phyloP scores from a whole-genome alignment of 2,888 invertebrate species.

The Nomada flava region DNA sequence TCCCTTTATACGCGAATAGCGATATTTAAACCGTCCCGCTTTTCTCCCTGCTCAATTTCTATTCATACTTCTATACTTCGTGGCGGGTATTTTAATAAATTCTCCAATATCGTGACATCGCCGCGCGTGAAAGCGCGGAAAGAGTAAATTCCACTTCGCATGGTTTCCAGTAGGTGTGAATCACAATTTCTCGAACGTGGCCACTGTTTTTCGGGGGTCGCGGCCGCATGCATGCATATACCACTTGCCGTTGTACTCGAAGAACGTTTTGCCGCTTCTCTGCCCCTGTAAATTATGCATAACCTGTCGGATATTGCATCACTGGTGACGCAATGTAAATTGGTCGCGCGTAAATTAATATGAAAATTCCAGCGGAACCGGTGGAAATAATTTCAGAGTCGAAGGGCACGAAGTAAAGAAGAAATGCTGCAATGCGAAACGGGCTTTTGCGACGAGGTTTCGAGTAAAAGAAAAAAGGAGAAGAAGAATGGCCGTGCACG shows the following conservation, averaged over 20 bases:
- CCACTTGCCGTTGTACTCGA: background rate
- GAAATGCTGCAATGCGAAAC: conserved; percentile 18
- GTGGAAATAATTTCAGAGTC: background rate
- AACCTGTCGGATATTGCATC: conserved; percentile 2
- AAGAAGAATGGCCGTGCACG: conserved; percentile 12
- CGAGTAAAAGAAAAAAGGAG: background rate
- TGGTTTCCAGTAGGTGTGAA: conserved; percentile 28
- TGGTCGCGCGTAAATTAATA: conserved; percentile 31
- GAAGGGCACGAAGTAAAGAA: background rate
- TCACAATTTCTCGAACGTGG: conserved; percentile 14
- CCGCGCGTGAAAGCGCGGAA: conserved; percentile 5
- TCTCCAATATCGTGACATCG: background rate
- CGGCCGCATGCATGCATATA: background rate
- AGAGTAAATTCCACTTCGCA: conserved; percentile 23
- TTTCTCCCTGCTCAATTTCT: background rate
- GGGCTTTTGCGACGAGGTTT: conserved; percentile 7
- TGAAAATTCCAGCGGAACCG: conserved; percentile 2
- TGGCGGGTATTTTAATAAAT: background rate
- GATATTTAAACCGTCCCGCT: too few relatives aligned
- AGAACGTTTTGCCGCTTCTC: conserved; percentile 3
- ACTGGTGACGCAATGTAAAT: conserved; percentile 5
- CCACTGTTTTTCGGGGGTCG: background rate
- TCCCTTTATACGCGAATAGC: too few relatives aligned
- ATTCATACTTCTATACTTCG: background rate
- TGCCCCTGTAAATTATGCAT: conserved; percentile 16